These are phyloP conservation scores for Mylabris phalerata DNA, from an alignment of 1,140 invertebrate species.

Conservation along the genomic window DNA sequence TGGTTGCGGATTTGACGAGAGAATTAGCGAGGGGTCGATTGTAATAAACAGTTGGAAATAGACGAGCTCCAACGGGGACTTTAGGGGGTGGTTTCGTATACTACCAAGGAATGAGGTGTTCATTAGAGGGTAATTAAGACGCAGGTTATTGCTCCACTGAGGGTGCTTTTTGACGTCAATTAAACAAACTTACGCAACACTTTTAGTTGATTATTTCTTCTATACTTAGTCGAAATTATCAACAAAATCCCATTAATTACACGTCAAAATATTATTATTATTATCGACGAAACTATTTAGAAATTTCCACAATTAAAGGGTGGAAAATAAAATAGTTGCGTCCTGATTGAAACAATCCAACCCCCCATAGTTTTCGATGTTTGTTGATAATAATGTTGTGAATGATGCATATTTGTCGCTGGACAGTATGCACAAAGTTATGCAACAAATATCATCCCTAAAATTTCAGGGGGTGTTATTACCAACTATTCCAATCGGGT, in stretches of 20 bases:
- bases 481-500: too few species aligned
- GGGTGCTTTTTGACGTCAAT: slow-evolving; percentile 36
- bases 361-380: too few species aligned
- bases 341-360: too few species aligned
- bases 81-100: background rate
- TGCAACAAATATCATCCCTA: slow-evolving; percentile 37
- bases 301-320: too few species aligned
- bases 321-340: too few species aligned
- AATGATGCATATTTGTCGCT: slow-evolving; percentile 37
- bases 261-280: too few species aligned
- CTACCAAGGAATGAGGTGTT: slow-evolving; percentile 34
- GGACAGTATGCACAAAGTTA: slow-evolving; percentile 32
- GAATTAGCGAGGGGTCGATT: too few species aligned
- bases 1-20: too few species aligned
- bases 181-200: slow-evolving; percentile 34
- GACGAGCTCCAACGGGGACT: background rate
- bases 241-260: too few species aligned
- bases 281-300: slow-evolving; percentile 9
- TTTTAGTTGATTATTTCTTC: slow-evolving; percentile 5
- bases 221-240: too few species aligned
- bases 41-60: background rate
- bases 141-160: slow-evolving; percentile 38
- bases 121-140: slow-evolving; percentile 42
- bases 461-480: slow-evolving; percentile 31
- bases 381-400: slow-evolving; percentile 4